Base-by-base conservation (phyloP, 2,888 invertebrate species). In the Anagyrus pseudococci region DNA sequence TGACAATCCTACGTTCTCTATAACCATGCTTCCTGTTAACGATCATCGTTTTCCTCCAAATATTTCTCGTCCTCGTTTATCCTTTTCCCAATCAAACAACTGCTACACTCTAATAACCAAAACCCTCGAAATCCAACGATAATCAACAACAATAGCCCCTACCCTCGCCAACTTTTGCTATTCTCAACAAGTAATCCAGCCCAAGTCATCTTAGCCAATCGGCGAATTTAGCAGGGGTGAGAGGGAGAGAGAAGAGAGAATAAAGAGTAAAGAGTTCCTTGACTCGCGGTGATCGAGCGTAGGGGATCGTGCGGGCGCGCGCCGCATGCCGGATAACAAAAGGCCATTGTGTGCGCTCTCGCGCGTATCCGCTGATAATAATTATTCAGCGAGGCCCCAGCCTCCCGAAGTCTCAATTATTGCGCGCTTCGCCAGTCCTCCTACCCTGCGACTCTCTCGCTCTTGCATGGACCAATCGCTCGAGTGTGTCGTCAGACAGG, bases 331-430 rank as follows among this genome's bases (percentile, higher is more conserved):
- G 10, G 29, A 33, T 69, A 70, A 77, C 77, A 77, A 78, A 77
- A 72, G 73, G 56, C 77, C 69, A 76, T 78, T 77, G 76, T 77
- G 70, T 70, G 66, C 66, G 67, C 67, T 66, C 71, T 60, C 67
- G 68, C 70, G 13, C 37, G 7, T n/a, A 54, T 53, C 15, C 19
- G 29, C 47, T 74, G 33, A 15, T 37, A 37, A 37, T 69, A 70
- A 76, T 76, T 77, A 77, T 76, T 75, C 73, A 71, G 67, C 69
- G 29, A 68, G 67, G 66, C 55, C 58, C 52, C 64, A 64, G 64
- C 41, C 33, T 37, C 41, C 7, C 59, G 48, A 64, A 55, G 55
- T 58, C 67, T 67, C 58, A 64, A 64, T 67, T 67, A 64, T 67
- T 52, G 22, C 55, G 23, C 40, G 40, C 57, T 19, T 15, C 29